Evolutionary conservation across 2,113 vertebrate species (phyloP).

Genomic region (Pelecanus crispus): DNA sequence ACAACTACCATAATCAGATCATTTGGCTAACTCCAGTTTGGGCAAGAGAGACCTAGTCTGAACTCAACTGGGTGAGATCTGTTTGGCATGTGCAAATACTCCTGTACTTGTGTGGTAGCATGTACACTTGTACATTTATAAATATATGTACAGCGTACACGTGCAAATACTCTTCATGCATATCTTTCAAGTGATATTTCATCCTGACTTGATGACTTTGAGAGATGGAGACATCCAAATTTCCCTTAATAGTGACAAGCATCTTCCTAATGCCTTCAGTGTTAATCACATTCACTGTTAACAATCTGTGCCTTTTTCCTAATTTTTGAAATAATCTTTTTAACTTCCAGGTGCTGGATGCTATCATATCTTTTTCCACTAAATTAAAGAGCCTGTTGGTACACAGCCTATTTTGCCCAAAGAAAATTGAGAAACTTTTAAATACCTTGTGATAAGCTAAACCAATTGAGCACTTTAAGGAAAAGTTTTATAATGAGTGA

Average conservation of each 20-base stretch:
- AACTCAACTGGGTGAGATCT: neutral
- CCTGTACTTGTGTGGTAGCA: neutral
- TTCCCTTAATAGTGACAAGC: neutral
- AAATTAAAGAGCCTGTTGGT: neutral
- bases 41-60: neutral
- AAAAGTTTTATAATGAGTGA: neutral
- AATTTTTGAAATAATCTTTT: neutral
- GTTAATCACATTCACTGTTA: neutral
- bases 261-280: neutral
- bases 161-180: neutral
- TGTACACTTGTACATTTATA: rapidly evolving
- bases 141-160: too few relatives aligned
- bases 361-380: neutral
- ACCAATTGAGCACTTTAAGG: neutral
- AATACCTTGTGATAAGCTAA: neutral
- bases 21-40: neutral
- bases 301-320: neutral
- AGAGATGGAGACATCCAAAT: neutral
- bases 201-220: neutral
- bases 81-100: neutral
- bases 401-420: neutral
- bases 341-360: neutral
- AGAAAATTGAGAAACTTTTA: neutral
- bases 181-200: neutral
- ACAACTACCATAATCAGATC: neutral